Evolutionary conservation across 2,888 invertebrate genomes (phyloP), one percentile per base, ranked within the genome.

Genomic region (Zhengitettix transpicula): DNA sequence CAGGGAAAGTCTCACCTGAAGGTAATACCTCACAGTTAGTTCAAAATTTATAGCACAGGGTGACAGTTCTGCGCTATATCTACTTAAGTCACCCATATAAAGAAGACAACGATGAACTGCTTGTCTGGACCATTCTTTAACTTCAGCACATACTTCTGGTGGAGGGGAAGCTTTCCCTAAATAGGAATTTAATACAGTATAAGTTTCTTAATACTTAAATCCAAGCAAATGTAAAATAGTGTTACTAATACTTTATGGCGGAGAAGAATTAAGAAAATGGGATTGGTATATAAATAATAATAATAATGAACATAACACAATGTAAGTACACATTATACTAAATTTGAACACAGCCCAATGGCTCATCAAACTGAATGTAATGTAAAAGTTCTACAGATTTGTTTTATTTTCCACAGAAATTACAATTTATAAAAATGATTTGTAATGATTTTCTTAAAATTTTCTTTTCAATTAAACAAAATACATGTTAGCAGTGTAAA

Each of bases 31-130:
- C 60, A 85, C 83, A 42, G 93, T 83, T 67, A 85, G 77, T 61
- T 81, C 78, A 14, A 47, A 47, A 42, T 81, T 77, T 69, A 85
- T 82, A 75, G 81, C 81, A 57, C 78, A 77, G 52, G 83, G 81
- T 67, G 84, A 83, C 68, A 89, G 77, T 70, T 91, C 90, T 60
- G 85, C 77, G 73, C 84, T 83, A 71, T 96, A 96, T 51, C 96
- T 83, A 69, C 87, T 87, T 60, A 96, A 77, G 73, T 96, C 96
- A 12, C 96, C 96, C 59, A 96, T 77, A 69, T 90, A 94, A 66
- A 95, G 83, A 55, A 95, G 78, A 71, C 90, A 88, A 41, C 90
- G 83, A 72, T 94, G 92, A 65, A 90, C 77, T 16, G 88, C 83
- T 65, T 82, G 81, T 62, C 81, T 77, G 0, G 85, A 86, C 80